Conservation (phyloP, 1,140 invertebrate species). For the Orchestia grillus region DNA sequence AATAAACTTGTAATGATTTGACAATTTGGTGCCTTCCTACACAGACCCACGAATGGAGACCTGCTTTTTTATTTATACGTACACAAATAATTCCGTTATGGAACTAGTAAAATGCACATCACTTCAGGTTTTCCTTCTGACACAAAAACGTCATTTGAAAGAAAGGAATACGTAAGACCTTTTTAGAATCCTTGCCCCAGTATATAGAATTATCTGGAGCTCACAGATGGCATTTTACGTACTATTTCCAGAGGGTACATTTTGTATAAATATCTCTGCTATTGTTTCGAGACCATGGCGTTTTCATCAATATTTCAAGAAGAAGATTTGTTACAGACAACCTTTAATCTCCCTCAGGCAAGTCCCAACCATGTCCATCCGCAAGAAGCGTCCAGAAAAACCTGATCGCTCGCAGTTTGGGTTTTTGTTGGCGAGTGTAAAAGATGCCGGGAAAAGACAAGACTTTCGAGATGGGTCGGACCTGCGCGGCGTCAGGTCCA, state of each 20-base stretch:
- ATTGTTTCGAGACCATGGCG: neutral
- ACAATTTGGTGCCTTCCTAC: neutral
- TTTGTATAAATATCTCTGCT: neutral
- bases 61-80: neutral
- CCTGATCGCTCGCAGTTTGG: neutral
- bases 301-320: neutral
- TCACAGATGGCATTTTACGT: neutral
- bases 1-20: neutral
- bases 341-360: neutral
- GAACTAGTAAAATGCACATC: neutral
- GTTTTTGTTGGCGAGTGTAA: neutral
- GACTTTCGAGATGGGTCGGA: neutral
- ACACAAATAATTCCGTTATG: neutral
- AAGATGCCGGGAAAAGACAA: neutral
- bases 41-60: neutral
- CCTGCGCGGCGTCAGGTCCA: neutral
- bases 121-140: neutral
- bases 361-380: neutral
- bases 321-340: neutral
- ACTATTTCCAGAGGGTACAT: neutral
- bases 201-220: neutral
- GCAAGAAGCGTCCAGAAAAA: neutral
- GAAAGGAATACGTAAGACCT: neutral
- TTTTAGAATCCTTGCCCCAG: neutral
- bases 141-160: neutral